Conservation (phyloP, 2,113 vertebrate species). For the Ardeotis arabs region DNA sequence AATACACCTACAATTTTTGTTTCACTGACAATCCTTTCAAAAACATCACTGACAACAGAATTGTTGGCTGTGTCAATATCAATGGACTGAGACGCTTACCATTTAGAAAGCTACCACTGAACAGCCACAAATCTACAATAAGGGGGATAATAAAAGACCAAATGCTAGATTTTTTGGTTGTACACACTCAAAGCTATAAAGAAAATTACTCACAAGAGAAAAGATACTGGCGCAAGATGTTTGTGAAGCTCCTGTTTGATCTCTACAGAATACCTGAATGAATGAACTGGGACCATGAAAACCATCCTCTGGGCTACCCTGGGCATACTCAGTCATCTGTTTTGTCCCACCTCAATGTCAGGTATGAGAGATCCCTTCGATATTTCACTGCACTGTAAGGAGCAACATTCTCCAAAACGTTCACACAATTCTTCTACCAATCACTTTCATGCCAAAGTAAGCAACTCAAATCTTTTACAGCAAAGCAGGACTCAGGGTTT, state of each 20-base stretch:
- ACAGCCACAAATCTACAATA: background rate
- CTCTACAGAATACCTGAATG: background rate
- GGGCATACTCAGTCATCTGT: background rate
- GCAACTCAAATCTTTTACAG: background rate
- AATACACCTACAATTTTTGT: background rate
- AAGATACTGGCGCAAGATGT: background rate
- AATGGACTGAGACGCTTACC: background rate
- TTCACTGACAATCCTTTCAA: background rate
- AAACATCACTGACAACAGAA: background rate
- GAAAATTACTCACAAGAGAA: background rate
- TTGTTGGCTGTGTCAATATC: background rate
- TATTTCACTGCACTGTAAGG: background rate
- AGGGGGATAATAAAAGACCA: background rate
- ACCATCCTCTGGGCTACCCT: background rate
- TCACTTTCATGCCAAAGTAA: background rate
- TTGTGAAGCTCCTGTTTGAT: background rate
- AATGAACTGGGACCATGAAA: background rate
- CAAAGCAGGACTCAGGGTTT: background rate
- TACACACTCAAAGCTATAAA: background rate
- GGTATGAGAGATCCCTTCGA: background rate
- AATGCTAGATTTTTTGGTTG: background rate
- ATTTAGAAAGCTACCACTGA: constrained; percentile 6
- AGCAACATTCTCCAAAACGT: background rate
- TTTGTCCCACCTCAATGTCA: background rate
- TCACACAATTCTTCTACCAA: background rate